Base-by-base conservation (phyloP, 1,140 invertebrate genomes). In the Nylanderia fulva region DNA sequence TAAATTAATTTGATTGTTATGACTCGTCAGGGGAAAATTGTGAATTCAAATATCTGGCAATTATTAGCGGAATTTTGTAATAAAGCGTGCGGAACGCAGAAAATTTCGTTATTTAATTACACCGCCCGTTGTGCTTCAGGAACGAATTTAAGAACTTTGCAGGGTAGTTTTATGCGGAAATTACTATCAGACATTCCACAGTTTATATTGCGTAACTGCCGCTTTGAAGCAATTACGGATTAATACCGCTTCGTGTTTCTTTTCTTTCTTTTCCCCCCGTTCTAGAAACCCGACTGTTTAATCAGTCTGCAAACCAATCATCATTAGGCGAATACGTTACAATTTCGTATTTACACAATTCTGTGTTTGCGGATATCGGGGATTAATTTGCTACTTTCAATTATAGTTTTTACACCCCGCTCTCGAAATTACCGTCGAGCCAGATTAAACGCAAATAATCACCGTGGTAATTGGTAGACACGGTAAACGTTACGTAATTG, bases 61-160 rank as follows among this genome's bases (percentile, higher is more conserved):
- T 88, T 88, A 85, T 85, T 76, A 79, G 79, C 71, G 86, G 87
- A 88, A 88, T 88, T 88, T 88, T 77, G 83, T 88, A 88, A 88
- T 88, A 85, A 85, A 88, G 63, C 71, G 61, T 54, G 61, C 24
- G 86, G 86, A 71, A 88, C 69, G 86, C 56, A 60, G 86, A 58
- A 88, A 88, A 88, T 88, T 88, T 88, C 86, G 87, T 85, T 88
- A 82, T 88, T 88, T 88, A 88, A 88, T 88, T 88, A 82, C 75
- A 58, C 52, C 54, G 64, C 42, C 42, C 69, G 79, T 85, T 39
- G 69, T 71, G 63, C 72, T 21, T 6, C 68, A 52, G 66, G n/a
- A 58, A 68, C 77, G 86, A 88, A 88, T 88, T 82, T 80, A 33
- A 48, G 64, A 74, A 82, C 83, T 88, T 74, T 79, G 86, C 39